Base-by-base conservation (phyloP, 2,113 vertebrate species). In the Carettochelys insculpta region DNA sequence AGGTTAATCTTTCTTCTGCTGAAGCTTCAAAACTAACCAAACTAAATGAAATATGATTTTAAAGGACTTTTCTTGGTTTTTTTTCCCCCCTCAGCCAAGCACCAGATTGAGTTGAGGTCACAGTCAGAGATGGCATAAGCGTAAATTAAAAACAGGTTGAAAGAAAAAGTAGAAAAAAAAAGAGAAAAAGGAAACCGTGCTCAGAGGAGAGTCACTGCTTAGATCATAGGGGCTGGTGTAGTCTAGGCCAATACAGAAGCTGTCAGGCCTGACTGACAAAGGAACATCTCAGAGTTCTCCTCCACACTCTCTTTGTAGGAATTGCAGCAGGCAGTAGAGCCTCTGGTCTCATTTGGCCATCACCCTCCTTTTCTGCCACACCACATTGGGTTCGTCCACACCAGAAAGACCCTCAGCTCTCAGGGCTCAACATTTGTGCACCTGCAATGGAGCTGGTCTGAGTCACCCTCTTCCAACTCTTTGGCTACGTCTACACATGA, bases 111-210 rank as follows among this genome's bases (percentile, higher is more conserved):
- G 84, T 94, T 92, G 97, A 97, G 97, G 97, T 98, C 98, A 97
- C 96, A 97, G 95, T 95, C 96, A 97, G 96, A 96, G 95, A 95
- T 68, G 91, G 96, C 97, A 97, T 95, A 96, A 95, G 93, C 96
- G 86, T 88, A 98, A 98, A 98, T 97, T 98, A 95, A 97, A 98
- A 98, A 97, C 98, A 98, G 97, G 96, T 96, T 97, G 91, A 96
- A 96, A 96, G 94, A 96, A 97, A 96, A 92, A 80, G 94, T 96
- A 92, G 14, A 86, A 93, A 81, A 92, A 92, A 77, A 77, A 94
- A 92, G 94, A 96, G 10, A 2, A 76, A 82, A 78, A 92, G 50
- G 78, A 93, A 95, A 89, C 94, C 94, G 90, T 91, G 92, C 68
- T 92, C 90, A 92, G 80, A 91, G 89, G 90, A 95, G 95, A 94